Evolutionary conservation across 2,797 vertebrate genomes (phyloP), one percentile per base, ranked within the genome.

Genomic region (Rhinogobio ventralis): DNA sequence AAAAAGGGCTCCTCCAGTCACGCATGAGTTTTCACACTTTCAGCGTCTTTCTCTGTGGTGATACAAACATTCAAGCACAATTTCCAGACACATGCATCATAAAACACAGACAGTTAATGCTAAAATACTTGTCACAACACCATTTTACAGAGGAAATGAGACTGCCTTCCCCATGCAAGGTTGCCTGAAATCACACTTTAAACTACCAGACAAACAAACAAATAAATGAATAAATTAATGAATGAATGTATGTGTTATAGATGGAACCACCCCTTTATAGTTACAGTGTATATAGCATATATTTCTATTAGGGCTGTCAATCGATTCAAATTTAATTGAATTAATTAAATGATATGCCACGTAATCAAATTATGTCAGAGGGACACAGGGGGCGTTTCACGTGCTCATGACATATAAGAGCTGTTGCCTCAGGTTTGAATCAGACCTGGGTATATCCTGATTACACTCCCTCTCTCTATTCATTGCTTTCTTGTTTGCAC

Each of bases 1-100:
- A 60, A 46, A 69, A 46, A 71, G 39, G 72, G 80, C 69, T 30
- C 17, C 5, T 23, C 36, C 28, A 78, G 84, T 87, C 84, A 81
- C 85, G 62, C 79, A 77, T 36, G 39, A 39, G 53, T 51, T 62
- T 78, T 71, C 23, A 57, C 71, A 57, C 42, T n/a, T 23, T n/a
- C 7, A 82, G 53, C 42, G 46, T 73, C 36, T n/a, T 79, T 82
- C 51, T 46, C 10, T 57, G 60, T 19, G 10, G 66, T 42, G 9
- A 45, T 51, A 14, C 42, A 72, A 78, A 74, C 19, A 66, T 20
- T 33, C 17, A 71, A 25, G 46, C 7, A 8, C 73, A 25, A 66
- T 53, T 73, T 73, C 5, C 72, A 83, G 20, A 67, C 45, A 55
- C 45, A 19, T 2, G 1, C 17, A 33, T 66, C 15, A 28, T 55